Conservation (phyloP, 2,888 invertebrate genomes). For the Chydorus sphaericus region DNA sequence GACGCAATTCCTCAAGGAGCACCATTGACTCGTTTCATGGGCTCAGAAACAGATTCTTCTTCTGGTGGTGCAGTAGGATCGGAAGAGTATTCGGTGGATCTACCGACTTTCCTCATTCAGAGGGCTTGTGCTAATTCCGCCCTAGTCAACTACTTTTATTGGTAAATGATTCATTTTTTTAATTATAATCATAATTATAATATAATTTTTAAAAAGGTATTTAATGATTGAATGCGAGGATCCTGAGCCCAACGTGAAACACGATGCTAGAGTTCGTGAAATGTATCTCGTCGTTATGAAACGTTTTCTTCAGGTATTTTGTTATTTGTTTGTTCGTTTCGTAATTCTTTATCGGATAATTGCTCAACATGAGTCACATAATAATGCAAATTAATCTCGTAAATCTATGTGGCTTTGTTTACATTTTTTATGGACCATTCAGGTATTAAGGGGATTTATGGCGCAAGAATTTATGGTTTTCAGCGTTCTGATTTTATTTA, state of each 20-base stretch:
- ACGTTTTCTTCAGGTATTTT: constrained; percentile 55
- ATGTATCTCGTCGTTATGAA: constrained; percentile 85
- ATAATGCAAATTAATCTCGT: background rate
- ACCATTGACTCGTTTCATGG: background rate
- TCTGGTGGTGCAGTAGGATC: no score
- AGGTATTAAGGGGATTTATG: background rate
- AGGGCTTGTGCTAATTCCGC: constrained; percentile 77
- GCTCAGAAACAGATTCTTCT: no score
- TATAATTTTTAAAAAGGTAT: constrained; percentile 35
- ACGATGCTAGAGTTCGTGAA: constrained; percentile 53
- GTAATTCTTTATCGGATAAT: background rate
- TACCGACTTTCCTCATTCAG: constrained; percentile 78
- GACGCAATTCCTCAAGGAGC: background rate
- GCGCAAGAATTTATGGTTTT: background rate
- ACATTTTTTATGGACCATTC: no score
- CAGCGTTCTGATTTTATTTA: background rate
- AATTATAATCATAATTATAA: background rate
- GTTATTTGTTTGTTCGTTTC: constrained; percentile 12
- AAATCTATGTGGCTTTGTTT: no score
- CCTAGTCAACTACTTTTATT: constrained; percentile 92
- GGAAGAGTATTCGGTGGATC: constrained; percentile 33
- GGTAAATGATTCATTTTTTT: constrained; percentile 37
- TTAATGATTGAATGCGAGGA: constrained; percentile 87
- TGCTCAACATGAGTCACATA: background rate
- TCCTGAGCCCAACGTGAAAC: constrained; percentile 51